Percentiles rank a stretch among this genome's conserved stretches.
Evolutionary conservation across 2,797 vertebrate genomes (phyloP).

Genomic region (Phaenicophaeus curvirostris): DNA sequence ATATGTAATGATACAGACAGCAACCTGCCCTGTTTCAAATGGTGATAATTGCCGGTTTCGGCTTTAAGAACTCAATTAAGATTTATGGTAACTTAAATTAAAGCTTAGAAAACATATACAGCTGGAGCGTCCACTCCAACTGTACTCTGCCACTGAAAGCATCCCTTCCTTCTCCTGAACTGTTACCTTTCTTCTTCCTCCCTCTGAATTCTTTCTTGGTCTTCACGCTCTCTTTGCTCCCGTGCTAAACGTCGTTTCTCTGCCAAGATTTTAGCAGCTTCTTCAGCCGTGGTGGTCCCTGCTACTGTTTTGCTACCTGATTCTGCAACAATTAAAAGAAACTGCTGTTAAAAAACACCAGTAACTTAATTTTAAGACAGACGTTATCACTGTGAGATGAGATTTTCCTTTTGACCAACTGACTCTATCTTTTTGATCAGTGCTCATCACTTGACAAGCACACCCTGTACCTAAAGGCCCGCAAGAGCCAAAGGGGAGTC

Average conservation of each 20-base stretch:
- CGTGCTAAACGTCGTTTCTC: slow-evolving; percentile 87
- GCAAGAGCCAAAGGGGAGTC: background rate
- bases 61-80: background rate
- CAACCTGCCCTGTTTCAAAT: background rate
- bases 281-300: slow-evolving; percentile 86
- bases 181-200: slow-evolving; percentile 88
- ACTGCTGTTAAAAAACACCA: background rate
- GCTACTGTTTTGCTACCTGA: slow-evolving; percentile 76
- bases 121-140: background rate
- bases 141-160: background rate
- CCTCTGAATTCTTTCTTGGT: slow-evolving; percentile 83
- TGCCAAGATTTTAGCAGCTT: slow-evolving; percentile 88
- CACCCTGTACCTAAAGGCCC: background rate
- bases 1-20: background rate
- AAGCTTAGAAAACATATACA: background rate
- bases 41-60: background rate
- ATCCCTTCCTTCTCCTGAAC: background rate
- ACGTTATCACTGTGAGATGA: background rate
- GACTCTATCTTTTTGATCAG: background rate
- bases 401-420: background rate
- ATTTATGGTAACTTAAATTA: background rate
- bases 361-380: background rate
- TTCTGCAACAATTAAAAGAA: slow-evolving; percentile 60
- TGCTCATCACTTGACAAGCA: background rate
- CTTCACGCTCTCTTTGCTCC: slow-evolving; percentile 88